Evolutionary conservation across 2,113 vertebrate species (phyloP).

Genomic region (Hemicordylus capensis): DNA sequence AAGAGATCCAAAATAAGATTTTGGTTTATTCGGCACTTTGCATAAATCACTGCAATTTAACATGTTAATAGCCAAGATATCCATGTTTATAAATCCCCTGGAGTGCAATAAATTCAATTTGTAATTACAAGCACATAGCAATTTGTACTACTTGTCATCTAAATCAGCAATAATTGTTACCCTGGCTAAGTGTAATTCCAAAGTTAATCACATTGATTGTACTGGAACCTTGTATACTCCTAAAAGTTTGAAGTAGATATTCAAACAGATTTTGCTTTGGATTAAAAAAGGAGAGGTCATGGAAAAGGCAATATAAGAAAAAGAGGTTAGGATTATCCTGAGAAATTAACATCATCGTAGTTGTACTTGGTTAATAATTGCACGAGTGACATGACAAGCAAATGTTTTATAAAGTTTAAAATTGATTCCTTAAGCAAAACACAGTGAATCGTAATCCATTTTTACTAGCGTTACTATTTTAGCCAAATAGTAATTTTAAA

Average conservation of each 20-base stretch:
- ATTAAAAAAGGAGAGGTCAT: slow-evolving; percentile 35
- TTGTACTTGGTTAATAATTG: background rate
- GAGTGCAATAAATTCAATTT: slow-evolving; percentile 60
- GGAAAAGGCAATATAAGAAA: slow-evolving; percentile 1
- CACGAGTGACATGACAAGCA: background rate
- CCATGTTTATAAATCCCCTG: slow-evolving; percentile 63
- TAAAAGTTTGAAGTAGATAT: slow-evolving; percentile 36
- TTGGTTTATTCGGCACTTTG: slow-evolving; percentile 49
- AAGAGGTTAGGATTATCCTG: background rate
- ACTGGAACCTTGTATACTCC: background rate
- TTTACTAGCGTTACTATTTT: background rate
- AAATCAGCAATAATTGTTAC: slow-evolving; percentile 62
- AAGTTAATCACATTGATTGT: slow-evolving; percentile 61
- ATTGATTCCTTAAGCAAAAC: background rate
- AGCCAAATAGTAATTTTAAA: background rate
- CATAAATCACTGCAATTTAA: slow-evolving; percentile 59
- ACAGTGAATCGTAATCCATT: fast-evolving
- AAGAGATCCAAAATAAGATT: slow-evolving; percentile 21
- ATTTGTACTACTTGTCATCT: slow-evolving; percentile 58
- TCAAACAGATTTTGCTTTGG: slow-evolving; percentile 39
- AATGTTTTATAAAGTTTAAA: slow-evolving; percentile 3
- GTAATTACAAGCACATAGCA: slow-evolving; percentile 61
- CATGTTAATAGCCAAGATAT: slow-evolving; percentile 56
- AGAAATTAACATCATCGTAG: slow-evolving; percentile 7
- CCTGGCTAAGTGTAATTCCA: slow-evolving; percentile 62